These are phyloP conservation scores for Macroteleia sp. DNA, from an alignment of 2,888 invertebrate species.

Conservation along the genomic window DNA sequence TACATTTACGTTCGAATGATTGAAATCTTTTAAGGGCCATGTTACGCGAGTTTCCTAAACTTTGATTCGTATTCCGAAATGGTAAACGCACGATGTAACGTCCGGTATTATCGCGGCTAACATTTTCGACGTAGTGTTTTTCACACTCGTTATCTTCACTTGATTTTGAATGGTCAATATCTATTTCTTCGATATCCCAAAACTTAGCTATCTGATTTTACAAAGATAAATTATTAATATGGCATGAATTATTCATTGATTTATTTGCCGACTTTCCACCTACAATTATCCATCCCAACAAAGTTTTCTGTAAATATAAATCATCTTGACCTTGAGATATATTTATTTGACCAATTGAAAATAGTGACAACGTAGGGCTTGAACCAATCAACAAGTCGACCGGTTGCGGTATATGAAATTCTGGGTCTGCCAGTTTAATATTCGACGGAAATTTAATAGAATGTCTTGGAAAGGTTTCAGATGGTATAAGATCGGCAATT, in stretches of 20 bases:
- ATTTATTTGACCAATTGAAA: constrained; percentile 59
- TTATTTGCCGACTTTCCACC: neutral
- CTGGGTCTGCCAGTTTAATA: constrained; percentile 50
- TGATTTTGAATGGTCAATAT: neutral
- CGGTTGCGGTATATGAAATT: constrained; percentile 42
- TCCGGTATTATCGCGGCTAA: neutral
- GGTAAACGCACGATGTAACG: neutral
- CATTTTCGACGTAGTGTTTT: neutral
- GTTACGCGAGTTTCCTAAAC: neutral
- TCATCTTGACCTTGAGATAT: constrained; percentile 31
- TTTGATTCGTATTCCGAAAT: neutral
- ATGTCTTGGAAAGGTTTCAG: constrained; percentile 13
- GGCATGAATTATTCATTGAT: neutral
- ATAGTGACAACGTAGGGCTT: constrained; percentile 41
- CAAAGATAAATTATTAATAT: neutral
- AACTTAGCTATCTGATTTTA: neutral
- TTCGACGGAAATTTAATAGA: constrained; percentile 35
- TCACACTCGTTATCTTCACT: neutral
- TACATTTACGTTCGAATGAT: neutral
- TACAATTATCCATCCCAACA: constrained; percentile 44
- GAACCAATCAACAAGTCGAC: constrained; percentile 50
- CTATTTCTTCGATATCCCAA: neutral
- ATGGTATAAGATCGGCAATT: neutral
- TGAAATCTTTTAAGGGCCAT: neutral
- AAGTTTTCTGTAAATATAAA: constrained; percentile 56